Conservation (phyloP, 2,113 vertebrate genomes). For the Trematomus loennbergii region DNA sequence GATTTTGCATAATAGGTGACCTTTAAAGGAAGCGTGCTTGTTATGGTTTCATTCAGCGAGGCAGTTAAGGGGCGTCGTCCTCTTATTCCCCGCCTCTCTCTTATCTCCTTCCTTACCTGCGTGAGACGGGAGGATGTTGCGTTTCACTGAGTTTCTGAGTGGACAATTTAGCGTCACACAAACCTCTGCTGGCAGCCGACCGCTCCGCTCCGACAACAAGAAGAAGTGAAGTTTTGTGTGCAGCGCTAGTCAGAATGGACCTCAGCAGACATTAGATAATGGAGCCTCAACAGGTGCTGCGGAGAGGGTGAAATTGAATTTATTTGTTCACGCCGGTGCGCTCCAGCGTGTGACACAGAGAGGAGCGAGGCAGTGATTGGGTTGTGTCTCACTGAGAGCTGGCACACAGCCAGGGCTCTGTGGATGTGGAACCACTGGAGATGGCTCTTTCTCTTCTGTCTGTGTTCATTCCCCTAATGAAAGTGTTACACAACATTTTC, state of each 20-base stretch:
- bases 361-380: constrained; percentile 39
- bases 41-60: constrained; percentile 48
- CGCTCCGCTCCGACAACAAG: constrained; percentile 6
- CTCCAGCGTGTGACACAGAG: constrained; percentile 27
- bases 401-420: constrained; percentile 51
- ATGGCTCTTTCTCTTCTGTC: constrained; percentile 44
- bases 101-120: constrained; percentile 19
- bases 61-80: constrained; percentile 42
- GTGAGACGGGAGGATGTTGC: constrained; percentile 52
- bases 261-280: constrained; percentile 47
- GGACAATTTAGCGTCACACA: constrained; percentile 39
- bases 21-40: background rate
- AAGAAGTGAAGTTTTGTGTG: constrained; percentile 51
- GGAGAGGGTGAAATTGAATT: constrained; percentile 64
- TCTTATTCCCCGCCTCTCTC: constrained; percentile 6
- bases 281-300: constrained; percentile 69
- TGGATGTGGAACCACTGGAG: constrained; percentile 28
- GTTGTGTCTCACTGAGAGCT: constrained; percentile 42
- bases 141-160: constrained; percentile 35
- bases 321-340: constrained; percentile 52
- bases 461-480: constrained; percentile 38
- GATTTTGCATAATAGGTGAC: too few species aligned
- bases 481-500: constrained; percentile 44
- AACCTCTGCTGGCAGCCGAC: constrained; percentile 19
- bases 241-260: constrained; percentile 57